These are phyloP conservation scores for Helogale parvula DNA, from an alignment of 2,113 vertebrate genomes.

Conservation along the genomic window DNA sequence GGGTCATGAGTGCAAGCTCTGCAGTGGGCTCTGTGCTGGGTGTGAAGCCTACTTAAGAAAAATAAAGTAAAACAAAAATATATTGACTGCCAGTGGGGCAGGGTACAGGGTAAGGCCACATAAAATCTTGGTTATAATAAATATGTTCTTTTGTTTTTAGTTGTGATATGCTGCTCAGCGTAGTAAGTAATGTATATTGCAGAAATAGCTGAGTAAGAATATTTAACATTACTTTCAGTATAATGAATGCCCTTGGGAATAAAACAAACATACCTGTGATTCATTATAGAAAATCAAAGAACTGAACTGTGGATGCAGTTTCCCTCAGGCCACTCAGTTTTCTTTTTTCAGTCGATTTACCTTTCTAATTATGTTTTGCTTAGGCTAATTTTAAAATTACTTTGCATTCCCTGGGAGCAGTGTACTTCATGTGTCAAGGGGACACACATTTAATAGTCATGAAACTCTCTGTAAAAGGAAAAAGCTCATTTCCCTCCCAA, in stretches of 20 bases:
- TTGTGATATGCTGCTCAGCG: neutral
- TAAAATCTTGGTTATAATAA: neutral
- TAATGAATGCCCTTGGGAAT: conserved; percentile 26
- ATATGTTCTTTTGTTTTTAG: conserved; percentile 23
- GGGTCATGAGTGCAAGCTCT: no score
- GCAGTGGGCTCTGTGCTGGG: no score
- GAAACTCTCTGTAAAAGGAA: conserved; percentile 47
- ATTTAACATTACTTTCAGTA: conserved; percentile 53
- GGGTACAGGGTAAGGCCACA: neutral
- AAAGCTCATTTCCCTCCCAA: neutral
- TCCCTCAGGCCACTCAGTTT: neutral
- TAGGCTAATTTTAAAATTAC: conserved; percentile 32
- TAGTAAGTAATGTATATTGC: neutral
- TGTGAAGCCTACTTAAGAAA: no score
- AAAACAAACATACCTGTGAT: conserved; percentile 44
- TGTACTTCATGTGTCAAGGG: conserved; percentile 31
- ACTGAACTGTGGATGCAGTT: neutral
- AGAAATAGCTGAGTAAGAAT: conserved; percentile 41
- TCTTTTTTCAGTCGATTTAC: conserved; percentile 41
- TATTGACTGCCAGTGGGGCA: neutral
- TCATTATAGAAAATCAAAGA: conserved; percentile 24
- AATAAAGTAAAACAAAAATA: neutral
- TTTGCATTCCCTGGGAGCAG: conserved; percentile 15
- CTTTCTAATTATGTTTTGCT: conserved; percentile 64
- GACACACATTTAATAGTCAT: conserved; percentile 22